Evolutionary conservation across 2,797 vertebrate genomes (phyloP), one percentile per base, ranked within the genome.

Genomic region (Tenualosa thibaudeaui): DNA sequence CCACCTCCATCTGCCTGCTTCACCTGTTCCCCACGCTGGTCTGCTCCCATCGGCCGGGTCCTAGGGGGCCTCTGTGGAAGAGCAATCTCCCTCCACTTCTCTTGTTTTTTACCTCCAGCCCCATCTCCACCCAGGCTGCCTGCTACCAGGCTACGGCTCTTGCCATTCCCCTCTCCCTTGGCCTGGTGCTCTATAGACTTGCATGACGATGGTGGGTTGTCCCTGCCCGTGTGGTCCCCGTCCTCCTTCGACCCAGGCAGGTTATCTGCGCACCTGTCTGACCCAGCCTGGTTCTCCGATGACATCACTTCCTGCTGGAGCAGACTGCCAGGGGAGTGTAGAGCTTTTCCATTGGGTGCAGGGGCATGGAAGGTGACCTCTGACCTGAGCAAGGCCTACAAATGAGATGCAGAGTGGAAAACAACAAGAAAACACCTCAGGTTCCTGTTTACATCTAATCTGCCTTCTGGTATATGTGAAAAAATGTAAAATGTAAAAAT

Each of bases 281-380:
- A 53, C 83, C 93, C 87, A 86, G 62, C 60, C 81, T 71, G 50
- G 88, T 81, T 82, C 65, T 90, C 84, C 85, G 87, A 88, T 86
- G 89, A 90, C 94, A 92, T 93, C 85, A 88, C 87, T 60, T 82
- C n/a, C 9, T 53, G 56, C 87, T 88, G 86, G n/a, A 81, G 53
- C 8, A 89, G 84, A 88, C 82, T 22, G 10, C 26, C 37, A 17
- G 26, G 82, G 58, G 85, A 78, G 83, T 85, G 89, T 81, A 85
- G 50, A 46, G 86, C 87, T 87, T 85, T 89, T 86, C 84, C 87
- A 81, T 51, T 65, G 24, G 78, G 86, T 0, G 50, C 62, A 9
- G 40, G 40, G 40, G 17, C 17, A 5, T 7, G 71, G 40, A 9
- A 62, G 10, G 86, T 60, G 62, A 17, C 81, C 83, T 89, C 58